Conservation (phyloP, 2,797 vertebrate species). For the Spondyliosoma cantharus region DNA sequence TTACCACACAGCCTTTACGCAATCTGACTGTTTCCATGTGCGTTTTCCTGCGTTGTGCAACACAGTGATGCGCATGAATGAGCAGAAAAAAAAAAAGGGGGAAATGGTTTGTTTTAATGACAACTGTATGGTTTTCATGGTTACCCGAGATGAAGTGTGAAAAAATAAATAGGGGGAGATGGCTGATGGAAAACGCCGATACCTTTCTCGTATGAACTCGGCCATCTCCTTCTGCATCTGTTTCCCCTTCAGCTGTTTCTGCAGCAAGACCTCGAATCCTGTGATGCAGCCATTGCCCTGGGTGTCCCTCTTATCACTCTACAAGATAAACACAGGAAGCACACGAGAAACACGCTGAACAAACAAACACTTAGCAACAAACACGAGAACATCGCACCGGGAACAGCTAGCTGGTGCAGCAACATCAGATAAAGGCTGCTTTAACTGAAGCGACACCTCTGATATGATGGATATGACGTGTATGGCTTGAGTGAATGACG, state of each 20-base stretch:
- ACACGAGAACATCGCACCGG: conserved; percentile 20
- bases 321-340: conserved; percentile 51
- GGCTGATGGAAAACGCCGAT: conserved; percentile 35
- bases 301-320: conserved; percentile 94
- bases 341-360: conserved; percentile 31
- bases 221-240: conserved; percentile 99
- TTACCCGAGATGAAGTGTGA: conserved; percentile 38
- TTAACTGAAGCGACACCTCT: not conserved
- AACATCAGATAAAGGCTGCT: not conserved
- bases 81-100: conserved; percentile 55
- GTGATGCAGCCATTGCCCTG: conserved; percentile 92
- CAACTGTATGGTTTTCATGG: conserved; percentile 60
- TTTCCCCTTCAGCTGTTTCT: conserved; percentile 97
- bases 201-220: conserved; percentile 97
- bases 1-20: conserved; percentile 60
- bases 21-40: conserved; percentile 46
- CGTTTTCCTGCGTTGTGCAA: conserved; percentile 68
- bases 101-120: conserved; percentile 57
- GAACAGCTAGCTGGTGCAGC: not conserved
- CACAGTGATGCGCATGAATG: conserved; percentile 40
- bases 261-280: conserved; percentile 96
- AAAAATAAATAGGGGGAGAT: not conserved
- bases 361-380: conserved; percentile 30
- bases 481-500: not conserved
- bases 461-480: not conserved